Percentiles rank a stretch among this genome's conserved stretches.
Conservation (phyloP, 2,888 invertebrate species). For the Neuroscelio doddi region DNA sequence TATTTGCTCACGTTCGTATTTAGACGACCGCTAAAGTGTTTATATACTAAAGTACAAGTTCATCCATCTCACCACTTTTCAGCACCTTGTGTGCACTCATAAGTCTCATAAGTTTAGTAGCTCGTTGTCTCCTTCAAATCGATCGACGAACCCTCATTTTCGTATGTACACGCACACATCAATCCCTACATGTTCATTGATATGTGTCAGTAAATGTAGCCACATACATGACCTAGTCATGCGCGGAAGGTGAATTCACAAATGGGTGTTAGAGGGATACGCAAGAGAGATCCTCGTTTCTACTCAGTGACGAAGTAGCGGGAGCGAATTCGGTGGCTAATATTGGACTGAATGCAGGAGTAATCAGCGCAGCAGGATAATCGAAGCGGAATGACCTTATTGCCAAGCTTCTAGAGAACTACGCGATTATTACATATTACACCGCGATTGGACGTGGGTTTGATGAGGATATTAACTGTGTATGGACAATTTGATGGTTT, state of each 20-base stretch:
- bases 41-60: slow-evolving; percentile 20
- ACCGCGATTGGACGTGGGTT: slow-evolving; percentile 37
- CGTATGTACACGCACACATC: slow-evolving; percentile 30
- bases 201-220: neutral
- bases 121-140: slow-evolving; percentile 47
- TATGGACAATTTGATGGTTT: slow-evolving; percentile 39
- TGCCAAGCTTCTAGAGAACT: slow-evolving; percentile 46
- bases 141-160: slow-evolving; percentile 40
- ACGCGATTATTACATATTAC: slow-evolving; percentile 42
- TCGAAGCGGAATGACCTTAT: slow-evolving; percentile 66
- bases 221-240: slow-evolving; percentile 20
- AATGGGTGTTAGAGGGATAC: slow-evolving; percentile 14
- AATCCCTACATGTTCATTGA: slow-evolving; percentile 1
- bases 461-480: slow-evolving; percentile 34
- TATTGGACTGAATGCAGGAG: slow-evolving; percentile 59
- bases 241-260: slow-evolving; percentile 24
- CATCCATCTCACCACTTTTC: slow-evolving; percentile 38
- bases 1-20: slow-evolving; percentile 9
- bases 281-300: slow-evolving; percentile 7
- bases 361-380: slow-evolving; percentile 58
- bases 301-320: slow-evolving; percentile 35
- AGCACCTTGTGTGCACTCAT: slow-evolving; percentile 30
- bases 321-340: slow-evolving; percentile 61
- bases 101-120: slow-evolving; percentile 29
- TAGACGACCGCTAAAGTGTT: slow-evolving; percentile 26